phyloP scores from a whole-genome alignment of 2,113 vertebrate genomes.

The Sus scrofa region T2T-Sscrofa CM000817.6:130543501-130544000 shows the following conservation, averaged over 20 bases:
- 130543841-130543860: neutral
- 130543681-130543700: neutral
- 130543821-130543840: neutral
- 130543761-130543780: neutral
- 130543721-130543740: neutral
- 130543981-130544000: neutral
- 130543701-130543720: neutral
- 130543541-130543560: neutral
- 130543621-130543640: neutral
- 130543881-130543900: neutral
- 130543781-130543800: neutral
- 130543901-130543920: neutral
- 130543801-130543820: neutral
- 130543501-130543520: slow-evolving; percentile 64
- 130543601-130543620: neutral
- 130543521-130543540: slow-evolving; percentile 41
- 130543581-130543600: neutral
- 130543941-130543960: neutral
- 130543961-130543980: neutral
- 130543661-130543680: neutral
- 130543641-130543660: neutral
- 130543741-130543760: neutral
- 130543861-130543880: neutral
- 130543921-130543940: neutral
- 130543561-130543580: slow-evolving; percentile 75